A percentile compares a stretch with the other conserved stretches of the same genome.
Conservation (phyloP, 2,113 vertebrate genomes). For the Cololabis saira region DNA sequence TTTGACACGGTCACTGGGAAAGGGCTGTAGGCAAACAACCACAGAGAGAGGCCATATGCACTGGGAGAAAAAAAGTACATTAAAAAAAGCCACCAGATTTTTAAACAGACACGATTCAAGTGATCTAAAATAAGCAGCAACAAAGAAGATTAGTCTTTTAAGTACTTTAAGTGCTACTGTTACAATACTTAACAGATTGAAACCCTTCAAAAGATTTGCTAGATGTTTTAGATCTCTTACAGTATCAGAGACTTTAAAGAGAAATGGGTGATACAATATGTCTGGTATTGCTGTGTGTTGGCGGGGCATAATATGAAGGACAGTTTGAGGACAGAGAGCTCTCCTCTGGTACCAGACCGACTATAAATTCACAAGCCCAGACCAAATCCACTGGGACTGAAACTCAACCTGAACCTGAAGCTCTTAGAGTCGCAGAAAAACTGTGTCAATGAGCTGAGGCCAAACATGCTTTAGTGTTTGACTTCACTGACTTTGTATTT, state of each 20-base stretch:
- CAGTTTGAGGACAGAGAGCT: slow-evolving; percentile 69
- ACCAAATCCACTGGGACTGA: slow-evolving; percentile 57
- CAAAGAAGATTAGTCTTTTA: not conserved
- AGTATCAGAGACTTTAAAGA: too few species aligned
- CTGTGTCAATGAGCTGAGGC: slow-evolving; percentile 22
- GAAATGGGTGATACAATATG: not conserved
- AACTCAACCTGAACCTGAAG: slow-evolving; percentile 48
- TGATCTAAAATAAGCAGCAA: slow-evolving; percentile 6
- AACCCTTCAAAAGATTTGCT: too few species aligned
- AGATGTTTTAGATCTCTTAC: too few species aligned
- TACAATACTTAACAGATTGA: too few species aligned
- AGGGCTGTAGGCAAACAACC: slow-evolving; percentile 64
- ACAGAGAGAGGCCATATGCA: slow-evolving; percentile 50
- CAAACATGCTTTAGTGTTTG: slow-evolving; percentile 29
- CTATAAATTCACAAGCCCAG: slow-evolving; percentile 74
- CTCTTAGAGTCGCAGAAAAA: slow-evolving; percentile 51
- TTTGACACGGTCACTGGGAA: slow-evolving; percentile 71
- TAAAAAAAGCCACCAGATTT: not conserved
- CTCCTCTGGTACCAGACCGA: slow-evolving; percentile 47
- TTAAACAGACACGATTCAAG: not conserved
- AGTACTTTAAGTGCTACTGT: too few species aligned
- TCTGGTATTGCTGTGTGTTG: slow-evolving; percentile 24
- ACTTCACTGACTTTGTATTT: slow-evolving; percentile 18
- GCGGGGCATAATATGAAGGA: slow-evolving; percentile 68
- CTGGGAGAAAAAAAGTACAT: slow-evolving; percentile 1